Percentiles rank a stretch among this genome's conserved stretches.
These are phyloP conservation scores for Tribolium freemani DNA, from an alignment of 2,888 invertebrate species.

Conservation along the genomic window DNA sequence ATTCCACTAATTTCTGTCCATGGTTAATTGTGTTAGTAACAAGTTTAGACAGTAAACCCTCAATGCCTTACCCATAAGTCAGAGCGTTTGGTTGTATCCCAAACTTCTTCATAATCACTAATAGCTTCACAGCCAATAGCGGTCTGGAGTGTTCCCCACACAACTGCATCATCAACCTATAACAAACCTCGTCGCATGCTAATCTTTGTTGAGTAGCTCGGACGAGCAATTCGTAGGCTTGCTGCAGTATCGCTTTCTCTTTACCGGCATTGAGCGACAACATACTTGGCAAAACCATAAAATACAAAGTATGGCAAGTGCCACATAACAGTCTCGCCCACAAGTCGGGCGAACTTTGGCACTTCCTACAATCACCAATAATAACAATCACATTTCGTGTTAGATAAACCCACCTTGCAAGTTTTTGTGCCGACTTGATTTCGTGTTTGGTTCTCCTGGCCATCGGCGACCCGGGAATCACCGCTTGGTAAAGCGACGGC, in stretches of 20 bases:
- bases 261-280: constrained; percentile 79
- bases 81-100: constrained; percentile 97
- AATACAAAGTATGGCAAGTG: constrained; percentile 95
- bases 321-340: constrained; percentile 94
- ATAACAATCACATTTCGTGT: too few relatives aligned
- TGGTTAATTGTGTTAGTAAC: too few relatives aligned
- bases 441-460: constrained; percentile 96
- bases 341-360: constrained; percentile 76
- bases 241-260: constrained; percentile 81
- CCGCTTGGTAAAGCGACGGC: constrained; percentile 63
- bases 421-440: constrained; percentile 90
- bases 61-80: constrained; percentile 87
- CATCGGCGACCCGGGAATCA: constrained; percentile 88
- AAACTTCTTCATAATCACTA: constrained; percentile 92
- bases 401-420: constrained; percentile 70
- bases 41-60: too few relatives aligned
- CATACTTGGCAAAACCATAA: constrained; percentile 94
- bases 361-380: constrained; percentile 59
- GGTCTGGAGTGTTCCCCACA: constrained; percentile 96
- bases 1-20: too few relatives aligned
- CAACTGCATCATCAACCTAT: constrained; percentile 97
- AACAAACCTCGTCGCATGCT: constrained; percentile 97
- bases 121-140: constrained; percentile 91
- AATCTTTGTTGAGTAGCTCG: constrained; percentile 89
- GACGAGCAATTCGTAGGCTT: constrained; percentile 89